Evolutionary conservation across 2,113 vertebrate species (phyloP).

Genomic region (Carassius auratus): DNA sequence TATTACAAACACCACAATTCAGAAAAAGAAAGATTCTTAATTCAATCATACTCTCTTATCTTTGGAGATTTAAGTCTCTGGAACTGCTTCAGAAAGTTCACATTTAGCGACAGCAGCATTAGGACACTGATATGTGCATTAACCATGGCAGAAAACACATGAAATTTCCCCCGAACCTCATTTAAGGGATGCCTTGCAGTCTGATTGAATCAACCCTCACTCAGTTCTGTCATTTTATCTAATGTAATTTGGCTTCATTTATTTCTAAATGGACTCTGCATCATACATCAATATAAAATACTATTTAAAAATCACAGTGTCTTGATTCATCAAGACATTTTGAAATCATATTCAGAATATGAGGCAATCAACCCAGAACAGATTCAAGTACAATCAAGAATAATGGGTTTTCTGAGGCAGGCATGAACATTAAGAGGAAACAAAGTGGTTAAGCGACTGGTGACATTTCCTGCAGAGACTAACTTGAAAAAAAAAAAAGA

Average conservation of each 20-base stretch:
- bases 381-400: conserved; percentile 67
- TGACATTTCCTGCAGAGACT: no score
- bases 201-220: conserved; percentile 4
- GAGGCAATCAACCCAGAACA: conserved; percentile 62
- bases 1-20: conserved; percentile 81
- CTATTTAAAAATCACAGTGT: conserved; percentile 52
- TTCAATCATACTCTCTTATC: conserved; percentile 77
- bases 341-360: conserved; percentile 47
- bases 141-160: conserved; percentile 18
- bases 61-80: conserved; percentile 76
- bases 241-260: conserved; percentile 16
- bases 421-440: no score
- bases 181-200: conserved; percentile 29
- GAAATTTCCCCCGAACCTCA: conserved; percentile 13
- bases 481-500: no score
- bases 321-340: conserved; percentile 42
- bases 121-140: conserved; percentile 28
- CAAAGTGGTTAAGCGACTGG: no score
- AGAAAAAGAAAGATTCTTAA: conserved; percentile 70
- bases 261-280: conserved; percentile 52
- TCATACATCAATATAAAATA: conserved; percentile 52
- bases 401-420: no score
- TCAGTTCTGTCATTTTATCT: neutral
- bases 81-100: conserved; percentile 57
- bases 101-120: conserved; percentile 22